Evolutionary conservation across 2,113 vertebrate genomes (phyloP).

Genomic region (Tonatia bakeri): DNA sequence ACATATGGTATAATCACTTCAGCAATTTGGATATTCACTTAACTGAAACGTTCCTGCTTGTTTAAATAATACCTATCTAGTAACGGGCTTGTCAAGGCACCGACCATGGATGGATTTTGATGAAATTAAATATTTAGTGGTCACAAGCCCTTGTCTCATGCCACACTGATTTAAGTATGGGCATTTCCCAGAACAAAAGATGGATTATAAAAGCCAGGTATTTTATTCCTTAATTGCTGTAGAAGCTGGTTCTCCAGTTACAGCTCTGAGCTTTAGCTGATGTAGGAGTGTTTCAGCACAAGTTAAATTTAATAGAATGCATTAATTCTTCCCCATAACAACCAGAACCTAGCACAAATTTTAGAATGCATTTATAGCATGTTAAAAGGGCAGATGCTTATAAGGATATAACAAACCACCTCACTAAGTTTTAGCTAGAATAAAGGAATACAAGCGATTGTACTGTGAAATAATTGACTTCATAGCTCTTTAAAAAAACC

Average conservation of each 20-base stretch:
- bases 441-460: not conserved
- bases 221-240: conserved; percentile 71
- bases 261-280: conserved; percentile 57
- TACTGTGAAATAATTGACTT: conserved; percentile 52
- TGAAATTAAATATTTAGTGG: conserved; percentile 72
- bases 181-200: conserved; percentile 70
- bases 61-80: conserved; percentile 59
- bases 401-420: conserved; percentile 47
- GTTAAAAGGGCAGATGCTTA: conserved; percentile 55
- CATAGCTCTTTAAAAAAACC: conserved; percentile 15
- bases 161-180: conserved; percentile 55
- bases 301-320: conserved; percentile 72
- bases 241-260: conserved; percentile 66
- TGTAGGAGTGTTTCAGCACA: conserved; percentile 71
- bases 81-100: conserved; percentile 46
- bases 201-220: conserved; percentile 65
- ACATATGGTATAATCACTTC: not conserved
- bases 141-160: conserved; percentile 47
- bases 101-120: conserved; percentile 45
- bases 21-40: conserved; percentile 10
- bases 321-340: conserved; percentile 63
- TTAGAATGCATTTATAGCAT: conserved; percentile 59
- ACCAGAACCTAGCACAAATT: conserved; percentile 56
- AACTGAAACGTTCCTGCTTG: conserved; percentile 58
- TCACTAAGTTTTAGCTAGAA: conserved; percentile 30